phyloP scores from a whole-genome alignment of 1,140 invertebrate genomes.

The Dufourea novaeangliae region DNA sequence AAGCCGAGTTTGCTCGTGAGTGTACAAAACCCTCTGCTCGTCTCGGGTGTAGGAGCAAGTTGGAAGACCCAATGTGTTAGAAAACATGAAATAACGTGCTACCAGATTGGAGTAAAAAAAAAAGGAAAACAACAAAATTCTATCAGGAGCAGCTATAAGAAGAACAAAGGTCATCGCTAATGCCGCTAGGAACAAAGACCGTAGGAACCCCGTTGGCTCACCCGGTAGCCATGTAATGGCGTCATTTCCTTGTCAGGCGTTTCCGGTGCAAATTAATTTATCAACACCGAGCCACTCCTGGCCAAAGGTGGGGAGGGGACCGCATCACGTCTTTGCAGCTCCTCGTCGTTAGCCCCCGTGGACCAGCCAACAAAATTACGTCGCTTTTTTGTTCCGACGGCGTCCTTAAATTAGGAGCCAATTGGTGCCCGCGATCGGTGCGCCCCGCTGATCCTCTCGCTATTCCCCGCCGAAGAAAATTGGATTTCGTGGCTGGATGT shows the following conservation, averaged over 20 bases:
- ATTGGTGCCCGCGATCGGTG: constrained; percentile 64
- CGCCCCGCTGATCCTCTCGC: constrained; percentile 61
- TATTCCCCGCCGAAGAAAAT: constrained; percentile 55
- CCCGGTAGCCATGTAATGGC: constrained; percentile 71
- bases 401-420: constrained; percentile 65
- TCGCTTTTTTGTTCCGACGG: constrained; percentile 62
- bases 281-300: constrained; percentile 59
- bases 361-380: constrained; percentile 63
- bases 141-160: not conserved
- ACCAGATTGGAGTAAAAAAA: too few species aligned
- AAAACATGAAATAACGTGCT: too few species aligned
- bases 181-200: constrained; percentile 26
- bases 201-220: constrained; percentile 27
- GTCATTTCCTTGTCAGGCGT: constrained; percentile 75
- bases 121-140: not conserved
- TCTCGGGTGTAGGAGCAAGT: too few species aligned
- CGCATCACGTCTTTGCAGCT: constrained; percentile 33
- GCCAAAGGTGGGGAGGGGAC: not conserved
- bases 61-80: too few species aligned
- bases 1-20: too few species aligned
- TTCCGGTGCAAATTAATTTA: constrained; percentile 79
- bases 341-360: constrained; percentile 16
- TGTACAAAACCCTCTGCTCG: too few species aligned
- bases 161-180: constrained; percentile 21
- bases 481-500: constrained; percentile 42